phyloP scores from a whole-genome alignment of 2,888 invertebrate species.

The Polyommatus iphigenia region DNA sequence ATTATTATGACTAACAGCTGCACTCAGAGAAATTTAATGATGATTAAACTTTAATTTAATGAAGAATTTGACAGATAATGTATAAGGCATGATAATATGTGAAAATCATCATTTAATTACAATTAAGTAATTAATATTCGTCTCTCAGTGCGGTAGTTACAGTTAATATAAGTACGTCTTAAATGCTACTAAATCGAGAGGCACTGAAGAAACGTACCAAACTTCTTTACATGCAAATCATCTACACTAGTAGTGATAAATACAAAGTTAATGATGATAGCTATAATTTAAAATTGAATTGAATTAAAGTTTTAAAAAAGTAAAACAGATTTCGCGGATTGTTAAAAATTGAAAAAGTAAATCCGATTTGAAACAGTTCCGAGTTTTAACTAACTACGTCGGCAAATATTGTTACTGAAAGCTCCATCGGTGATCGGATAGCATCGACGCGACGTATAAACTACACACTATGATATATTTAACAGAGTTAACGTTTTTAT shows the following conservation, averaged over 20 bases:
- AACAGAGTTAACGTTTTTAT: too few species aligned
- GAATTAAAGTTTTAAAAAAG: background rate
- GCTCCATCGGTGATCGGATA: background rate
- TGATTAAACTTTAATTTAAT: too few species aligned
- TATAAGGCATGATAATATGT: too few species aligned
- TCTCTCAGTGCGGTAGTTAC: too few species aligned
- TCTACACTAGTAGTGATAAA: background rate
- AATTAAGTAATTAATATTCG: too few species aligned
- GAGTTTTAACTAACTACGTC: constrained; percentile 13
- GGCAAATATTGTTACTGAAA: constrained; percentile 3
- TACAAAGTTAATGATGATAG: too few species aligned
- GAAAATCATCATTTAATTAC: too few species aligned
- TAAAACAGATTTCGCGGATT: background rate
- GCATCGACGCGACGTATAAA: background rate
- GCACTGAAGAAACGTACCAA: too few species aligned
- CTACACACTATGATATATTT: background rate
- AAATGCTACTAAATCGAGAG: background rate
- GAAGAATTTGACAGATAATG: too few species aligned
- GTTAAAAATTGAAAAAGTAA: constrained; percentile 2
- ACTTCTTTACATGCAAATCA: background rate
- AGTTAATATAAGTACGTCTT: too few species aligned
- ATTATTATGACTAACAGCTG: background rate
- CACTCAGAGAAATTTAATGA: too few species aligned
- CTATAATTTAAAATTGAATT: background rate
- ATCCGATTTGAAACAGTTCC: constrained; percentile 14